These are phyloP conservation scores for Sebastes wilsoni DNA, from an alignment of 2,797 vertebrate species.

Conservation along the genomic window DNA sequence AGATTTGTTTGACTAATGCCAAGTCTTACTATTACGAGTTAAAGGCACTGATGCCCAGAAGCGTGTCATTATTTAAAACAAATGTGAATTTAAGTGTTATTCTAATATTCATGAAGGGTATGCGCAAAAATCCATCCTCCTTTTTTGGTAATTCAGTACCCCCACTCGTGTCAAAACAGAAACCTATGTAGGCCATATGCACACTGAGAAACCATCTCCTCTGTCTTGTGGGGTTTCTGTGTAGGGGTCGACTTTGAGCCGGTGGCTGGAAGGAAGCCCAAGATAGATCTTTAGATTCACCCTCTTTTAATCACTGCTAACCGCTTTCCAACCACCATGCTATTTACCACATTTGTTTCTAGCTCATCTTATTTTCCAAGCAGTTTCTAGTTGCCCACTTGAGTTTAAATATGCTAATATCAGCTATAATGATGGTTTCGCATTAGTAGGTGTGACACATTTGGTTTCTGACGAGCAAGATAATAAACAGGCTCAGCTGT, in stretches of 20 bases:
- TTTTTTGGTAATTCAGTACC: neutral
- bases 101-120: neutral
- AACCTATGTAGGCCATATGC: slow-evolving; percentile 13
- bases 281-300: slow-evolving; percentile 1
- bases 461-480: neutral
- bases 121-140: neutral
- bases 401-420: neutral
- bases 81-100: neutral
- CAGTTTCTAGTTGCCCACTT: neutral
- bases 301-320: slow-evolving; percentile 6
- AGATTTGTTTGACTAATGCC: neutral
- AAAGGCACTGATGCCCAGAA: neutral
- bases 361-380: slow-evolving; percentile 17
- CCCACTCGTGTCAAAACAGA: slow-evolving; percentile 25
- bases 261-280: slow-evolving; percentile 48
- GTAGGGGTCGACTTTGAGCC: slow-evolving; percentile 27
- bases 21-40: neutral
- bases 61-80: neutral
- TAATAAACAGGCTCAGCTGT: neutral
- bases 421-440: neutral
- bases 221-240: slow-evolving; percentile 58
- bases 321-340: slow-evolving; percentile 57
- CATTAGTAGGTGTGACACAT: neutral
- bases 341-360: neutral
- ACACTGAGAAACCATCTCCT: neutral